Base-by-base conservation (phyloP, 2,888 invertebrate species). In the Cephalotes varians region DNA sequence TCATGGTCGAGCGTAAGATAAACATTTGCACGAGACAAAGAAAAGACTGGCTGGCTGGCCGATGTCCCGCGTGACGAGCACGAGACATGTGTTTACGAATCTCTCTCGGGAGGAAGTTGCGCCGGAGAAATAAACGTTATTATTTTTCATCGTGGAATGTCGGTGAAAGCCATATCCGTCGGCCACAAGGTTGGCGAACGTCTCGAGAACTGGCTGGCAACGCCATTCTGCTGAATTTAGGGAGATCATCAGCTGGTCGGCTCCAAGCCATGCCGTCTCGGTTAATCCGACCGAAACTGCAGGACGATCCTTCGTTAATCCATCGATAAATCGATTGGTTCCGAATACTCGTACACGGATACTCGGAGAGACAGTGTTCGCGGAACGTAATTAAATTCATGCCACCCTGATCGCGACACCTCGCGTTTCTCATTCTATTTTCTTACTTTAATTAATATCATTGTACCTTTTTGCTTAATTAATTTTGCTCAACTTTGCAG, bases 101-200 rank as follows among this genome's bases (percentile, higher is more conserved):
- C 21, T 56, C 28, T 72, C 37, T 21, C 21, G 47, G 9, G n/a
- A 44, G 31, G 21, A 74, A 47, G 18, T 10, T 21, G 9, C 44
- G 28, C 28, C 21, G 10, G 21, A 58, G 60, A 21, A 5, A 34
- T 31, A 44, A 58, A 60, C 21, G 58, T 58, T 31, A 74, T 47
- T 74, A 47, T 62, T 74, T 58, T 54, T 37, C 69, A 34, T 3
- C 49, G 77, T 31, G 54, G 67, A 80, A 62, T 60, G 74, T 44
- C 31, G 49, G 67, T 60, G 21, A 82, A 81, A 62, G 40, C 65
- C 81, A 56, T 73, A 64, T 71, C 49, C 73, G 77, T 9, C 31
- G 64, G n/a, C 12, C 31, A 83, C 54, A 69, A 64, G 28, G 28
- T 28, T 69, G 58, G 51, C 65, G 65, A 77, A 72, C 58, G n/a